Conservation (phyloP, 2,888 invertebrate genomes). For the Campaea margaritaria region DNA sequence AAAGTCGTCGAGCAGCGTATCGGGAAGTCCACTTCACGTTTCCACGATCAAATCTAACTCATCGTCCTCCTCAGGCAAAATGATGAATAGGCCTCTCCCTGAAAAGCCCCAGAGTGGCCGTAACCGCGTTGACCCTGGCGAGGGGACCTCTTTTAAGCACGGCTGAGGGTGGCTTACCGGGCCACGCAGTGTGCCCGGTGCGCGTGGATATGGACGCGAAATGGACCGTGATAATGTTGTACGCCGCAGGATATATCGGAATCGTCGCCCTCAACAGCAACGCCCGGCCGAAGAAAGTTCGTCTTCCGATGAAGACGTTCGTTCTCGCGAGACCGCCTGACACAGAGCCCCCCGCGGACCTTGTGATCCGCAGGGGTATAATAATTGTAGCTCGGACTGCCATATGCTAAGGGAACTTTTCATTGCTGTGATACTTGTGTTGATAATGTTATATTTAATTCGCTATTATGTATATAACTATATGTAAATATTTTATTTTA, state of each 20-base stretch:
- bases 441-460: conserved; percentile 59
- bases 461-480: conserved; percentile 61
- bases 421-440: conserved; percentile 81
- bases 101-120: conserved; percentile 79
- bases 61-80: conserved; percentile 81
- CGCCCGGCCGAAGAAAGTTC: not conserved
- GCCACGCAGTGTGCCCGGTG: conserved; percentile 35
- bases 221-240: not conserved
- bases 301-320: conserved; percentile 44
- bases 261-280: not conserved
- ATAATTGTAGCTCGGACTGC: not conserved
- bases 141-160: conserved; percentile 69
- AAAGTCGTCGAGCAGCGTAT: conserved; percentile 52
- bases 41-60: conserved; percentile 64
- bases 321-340: conserved; percentile 49
- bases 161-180: conserved; percentile 54
- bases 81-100: conserved; percentile 89
- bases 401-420: not conserved
- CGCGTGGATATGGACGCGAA: not conserved
- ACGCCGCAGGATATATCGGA: not conserved
- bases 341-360: conserved; percentile 1
- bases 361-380: not conserved
- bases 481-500: conserved; percentile 68
- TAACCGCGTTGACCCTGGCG: conserved; percentile 61
- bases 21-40: conserved; percentile 51